Evolutionary conservation across 1,140 invertebrate genomes (phyloP).

Genomic region (Eumaeus atala): DNA sequence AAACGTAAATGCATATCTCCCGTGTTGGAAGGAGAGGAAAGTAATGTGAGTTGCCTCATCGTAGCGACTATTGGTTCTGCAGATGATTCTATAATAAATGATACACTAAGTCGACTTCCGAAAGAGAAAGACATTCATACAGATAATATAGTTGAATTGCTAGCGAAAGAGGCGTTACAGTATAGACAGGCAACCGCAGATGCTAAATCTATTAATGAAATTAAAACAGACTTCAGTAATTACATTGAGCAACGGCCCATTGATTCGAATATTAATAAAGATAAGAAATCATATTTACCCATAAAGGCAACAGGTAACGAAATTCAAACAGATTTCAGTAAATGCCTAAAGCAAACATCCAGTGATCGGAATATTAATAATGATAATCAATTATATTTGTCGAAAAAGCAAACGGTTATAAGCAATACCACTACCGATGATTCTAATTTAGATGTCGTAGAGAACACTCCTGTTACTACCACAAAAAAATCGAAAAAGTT

Average conservation of each 20-base stretch:
- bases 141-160: constrained; percentile 44
- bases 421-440: constrained; percentile 35
- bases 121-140: constrained; percentile 27
- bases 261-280: neutral
- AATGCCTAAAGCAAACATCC: no score
- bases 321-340: neutral
- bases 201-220: neutral
- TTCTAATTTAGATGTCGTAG: constrained; percentile 37
- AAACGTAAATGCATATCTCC: constrained; percentile 18
- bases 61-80: constrained; percentile 41
- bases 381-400: neutral
- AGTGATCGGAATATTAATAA: neutral
- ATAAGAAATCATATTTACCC: constrained; percentile 10
- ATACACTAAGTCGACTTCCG: constrained; percentile 38
- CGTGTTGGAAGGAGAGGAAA: constrained; percentile 22
- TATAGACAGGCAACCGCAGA: constrained; percentile 13
- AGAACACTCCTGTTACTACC: constrained; percentile 26
- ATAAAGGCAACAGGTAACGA: constrained; percentile 1
- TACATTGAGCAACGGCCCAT: no score
- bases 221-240: neutral
- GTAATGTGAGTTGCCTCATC: constrained; percentile 36
- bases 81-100: constrained; percentile 45
- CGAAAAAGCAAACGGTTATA: neutral
- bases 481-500: constrained; percentile 11
- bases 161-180: constrained; percentile 47